Conservation (phyloP, 2,797 vertebrate genomes). For the Cyclura pinguis region DNA sequence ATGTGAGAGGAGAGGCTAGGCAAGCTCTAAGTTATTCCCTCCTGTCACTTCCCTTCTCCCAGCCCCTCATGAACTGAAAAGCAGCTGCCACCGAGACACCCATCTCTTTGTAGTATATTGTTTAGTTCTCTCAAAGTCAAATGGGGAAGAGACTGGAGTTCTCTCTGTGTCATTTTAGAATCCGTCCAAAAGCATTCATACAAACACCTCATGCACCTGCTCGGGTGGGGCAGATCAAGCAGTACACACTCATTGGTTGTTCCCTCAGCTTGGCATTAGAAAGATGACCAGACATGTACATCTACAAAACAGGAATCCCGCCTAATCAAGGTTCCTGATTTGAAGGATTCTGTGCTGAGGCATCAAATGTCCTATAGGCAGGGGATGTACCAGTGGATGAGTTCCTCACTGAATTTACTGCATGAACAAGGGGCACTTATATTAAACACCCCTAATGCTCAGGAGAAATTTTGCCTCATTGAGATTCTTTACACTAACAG, state of each 20-base stretch:
- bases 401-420: not conserved
- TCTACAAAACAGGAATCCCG: not conserved
- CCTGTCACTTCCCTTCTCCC: not conserved
- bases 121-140: not conserved
- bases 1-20: not conserved
- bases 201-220: too few relatives aligned
- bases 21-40: not conserved
- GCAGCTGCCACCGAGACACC: not conserved
- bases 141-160: not conserved
- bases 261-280: not conserved
- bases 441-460: not conserved
- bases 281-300: not conserved
- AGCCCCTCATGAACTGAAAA: not conserved
- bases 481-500: not conserved
- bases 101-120: not conserved
- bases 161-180: not conserved
- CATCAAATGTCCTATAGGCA: too few relatives aligned
- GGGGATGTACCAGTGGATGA: not conserved
- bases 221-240: too few relatives aligned
- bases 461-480: not conserved
- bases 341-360: too few relatives aligned
- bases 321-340: not conserved
- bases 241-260: not conserved
- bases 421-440: not conserved
- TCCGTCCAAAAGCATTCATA: too few relatives aligned